phyloP scores from a whole-genome alignment of 2,113 vertebrate species.

The Peromyscus californicus region DNA sequence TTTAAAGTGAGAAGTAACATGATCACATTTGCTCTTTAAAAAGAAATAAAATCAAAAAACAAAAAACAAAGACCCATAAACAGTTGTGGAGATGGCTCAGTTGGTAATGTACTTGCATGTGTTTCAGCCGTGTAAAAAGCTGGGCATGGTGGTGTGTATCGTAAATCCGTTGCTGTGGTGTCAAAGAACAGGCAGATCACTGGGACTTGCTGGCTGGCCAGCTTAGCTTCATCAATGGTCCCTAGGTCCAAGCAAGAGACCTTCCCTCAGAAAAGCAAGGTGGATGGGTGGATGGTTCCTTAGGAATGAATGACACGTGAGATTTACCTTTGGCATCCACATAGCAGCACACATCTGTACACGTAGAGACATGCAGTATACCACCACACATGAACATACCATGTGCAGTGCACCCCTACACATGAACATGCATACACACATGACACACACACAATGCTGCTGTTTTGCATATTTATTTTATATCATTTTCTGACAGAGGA shows the following conservation, averaged over 20 bases:
- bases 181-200: not conserved
- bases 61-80: not conserved
- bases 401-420: not conserved
- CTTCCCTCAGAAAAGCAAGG: not conserved
- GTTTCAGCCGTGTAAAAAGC: not conserved
- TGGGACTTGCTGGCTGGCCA: not conserved
- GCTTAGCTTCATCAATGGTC: not conserved
- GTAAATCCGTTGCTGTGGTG: not conserved
- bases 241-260: not conserved
- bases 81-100: not conserved
- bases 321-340: not conserved
- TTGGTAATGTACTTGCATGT: not conserved
- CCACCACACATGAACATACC: not conserved
- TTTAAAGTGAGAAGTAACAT: not conserved
- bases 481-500: not conserved
- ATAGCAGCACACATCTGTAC: not conserved
- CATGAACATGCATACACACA: too few species aligned
- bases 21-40: not conserved
- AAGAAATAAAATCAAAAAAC: not conserved
- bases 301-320: not conserved
- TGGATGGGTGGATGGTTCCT: not conserved
- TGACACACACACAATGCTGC: not conserved
- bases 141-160: not conserved
- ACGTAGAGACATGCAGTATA: not conserved
- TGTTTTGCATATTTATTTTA: not conserved